Base-by-base conservation (phyloP, 1,140 invertebrate species). In the Triops cancriformis region DNA sequence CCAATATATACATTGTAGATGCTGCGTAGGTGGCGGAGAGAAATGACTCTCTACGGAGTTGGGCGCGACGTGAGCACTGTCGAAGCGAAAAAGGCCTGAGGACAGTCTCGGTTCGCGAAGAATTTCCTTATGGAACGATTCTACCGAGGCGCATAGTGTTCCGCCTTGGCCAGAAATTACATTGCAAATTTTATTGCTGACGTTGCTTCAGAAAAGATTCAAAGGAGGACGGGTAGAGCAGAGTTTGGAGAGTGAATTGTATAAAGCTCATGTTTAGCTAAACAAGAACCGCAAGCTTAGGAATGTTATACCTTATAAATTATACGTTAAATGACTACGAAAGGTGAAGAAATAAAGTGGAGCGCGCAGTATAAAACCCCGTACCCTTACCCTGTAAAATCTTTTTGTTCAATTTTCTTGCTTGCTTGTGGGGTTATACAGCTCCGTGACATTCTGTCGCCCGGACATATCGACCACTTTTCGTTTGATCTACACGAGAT, bases 401-500 rank as follows among this genome's bases (percentile, higher is more conserved):
- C 18, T 23, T 37, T 64, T 18, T 9, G 51, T 64, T 64, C 51
- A 23, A 18, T 18, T 64, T 23, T 0, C 51, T 64, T 7, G 31
- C 31, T 4, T 37, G 31, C 31, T 37, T 37, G 31, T 7, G 31
- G 31, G 31, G 31, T 37, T 37, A 37, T 37, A 37, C 31, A 37
- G 51, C 14, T 23, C 51, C 51, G 51, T 64, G 51, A 64, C 51
- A 23, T 23, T 64, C 51, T 37, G 31, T 4, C 51, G 23, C n/a
- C 51, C 51, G 51, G 51, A 64, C 51, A 23, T 64, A 64, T 64
- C 51, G 51, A 64, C 51, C 51, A 64, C 51, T 64, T 64, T 64
- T 64, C 51, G 51, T 64, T 64, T 64, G 51, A 64, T 64, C 51
- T 64, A n/a, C 51, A 23, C 51, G n/a, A 64, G 51, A 64, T 64